Percentiles rank a stretch among this genome's conserved stretches.
phyloP scores from a whole-genome alignment of 2,888 invertebrate genomes.

The Andrena marginata region DNA sequence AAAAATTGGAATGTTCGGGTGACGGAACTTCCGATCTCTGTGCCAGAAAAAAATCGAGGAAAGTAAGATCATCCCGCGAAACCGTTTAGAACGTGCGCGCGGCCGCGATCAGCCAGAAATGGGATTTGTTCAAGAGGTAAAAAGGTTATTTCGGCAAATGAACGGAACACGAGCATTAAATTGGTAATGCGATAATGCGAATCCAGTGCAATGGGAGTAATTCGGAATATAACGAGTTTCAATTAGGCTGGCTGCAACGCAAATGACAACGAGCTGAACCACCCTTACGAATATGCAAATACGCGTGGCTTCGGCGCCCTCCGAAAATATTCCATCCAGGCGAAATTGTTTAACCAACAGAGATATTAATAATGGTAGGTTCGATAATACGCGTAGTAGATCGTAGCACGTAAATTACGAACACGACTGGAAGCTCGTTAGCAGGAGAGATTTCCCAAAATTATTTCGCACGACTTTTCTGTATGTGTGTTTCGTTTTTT shows the following conservation, averaged over 20 bases:
- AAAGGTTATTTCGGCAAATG: conserved; percentile 50
- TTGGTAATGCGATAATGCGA: conserved; percentile 61
- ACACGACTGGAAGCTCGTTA: background rate
- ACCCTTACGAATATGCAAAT: conserved; percentile 57
- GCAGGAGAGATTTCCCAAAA: background rate
- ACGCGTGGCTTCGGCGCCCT: conserved; percentile 10
- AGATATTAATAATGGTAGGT: conserved; percentile 26
- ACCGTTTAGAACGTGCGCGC: background rate
- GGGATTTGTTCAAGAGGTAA: conserved; percentile 36
- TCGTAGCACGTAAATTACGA: conserved; percentile 4
- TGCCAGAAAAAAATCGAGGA: background rate
- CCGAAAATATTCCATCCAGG: conserved; percentile 32
- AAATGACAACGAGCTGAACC: conserved; percentile 55
- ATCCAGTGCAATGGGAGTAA: conserved; percentile 53
- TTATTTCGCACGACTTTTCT: background rate
- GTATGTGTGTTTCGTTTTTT: background rate
- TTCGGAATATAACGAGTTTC: conserved; percentile 66
- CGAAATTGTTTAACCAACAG: conserved; percentile 37
- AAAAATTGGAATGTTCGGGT: too few relatives aligned
- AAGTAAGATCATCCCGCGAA: conserved; percentile 32
- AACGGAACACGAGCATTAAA: conserved; percentile 57
- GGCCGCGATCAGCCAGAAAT: conserved; percentile 27
- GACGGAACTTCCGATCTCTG: too few relatives aligned
- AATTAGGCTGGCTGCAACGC: conserved; percentile 58
- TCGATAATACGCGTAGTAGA: conserved; percentile 31